Conservation (phyloP, 2,113 vertebrate genomes). For the Cercopithecus mona region DNA sequence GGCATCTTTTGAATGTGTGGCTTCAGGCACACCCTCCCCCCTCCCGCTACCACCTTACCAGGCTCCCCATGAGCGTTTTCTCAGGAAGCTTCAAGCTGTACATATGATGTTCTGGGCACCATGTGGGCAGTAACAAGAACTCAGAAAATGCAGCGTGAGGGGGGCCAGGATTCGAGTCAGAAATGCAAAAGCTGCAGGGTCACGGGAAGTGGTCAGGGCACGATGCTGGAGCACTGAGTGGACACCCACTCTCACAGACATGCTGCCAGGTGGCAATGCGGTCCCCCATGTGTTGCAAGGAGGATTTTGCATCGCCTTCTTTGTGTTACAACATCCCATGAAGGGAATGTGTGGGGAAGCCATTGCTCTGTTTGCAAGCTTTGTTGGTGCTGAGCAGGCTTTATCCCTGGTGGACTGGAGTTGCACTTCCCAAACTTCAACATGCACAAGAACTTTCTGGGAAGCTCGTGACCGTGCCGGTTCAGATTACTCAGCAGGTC, state of each 20-base stretch:
- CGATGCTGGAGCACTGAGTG: accelerated
- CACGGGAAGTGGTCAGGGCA: accelerated
- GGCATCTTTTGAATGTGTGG: background rate
- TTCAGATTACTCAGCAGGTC: accelerated
- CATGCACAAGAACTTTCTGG: accelerated
- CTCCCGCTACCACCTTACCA: too few relatives aligned
- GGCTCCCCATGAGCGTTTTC: too few relatives aligned
- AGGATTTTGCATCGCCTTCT: background rate
- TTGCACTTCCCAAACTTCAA: accelerated
- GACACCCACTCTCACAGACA: accelerated
- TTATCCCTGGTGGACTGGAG: background rate
- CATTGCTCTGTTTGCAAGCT: background rate
- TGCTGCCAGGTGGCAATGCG: background rate
- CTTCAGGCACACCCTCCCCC: background rate
- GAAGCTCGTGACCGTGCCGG: accelerated
- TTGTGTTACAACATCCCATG: too few relatives aligned
- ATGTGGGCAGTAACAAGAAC: background rate
- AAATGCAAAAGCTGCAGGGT: too few relatives aligned
- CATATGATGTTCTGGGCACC: accelerated
- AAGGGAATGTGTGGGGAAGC: accelerated
- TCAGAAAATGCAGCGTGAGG: accelerated
- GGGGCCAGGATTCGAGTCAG: too few relatives aligned
- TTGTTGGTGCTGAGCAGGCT: background rate
- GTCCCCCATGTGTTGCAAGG: too few relatives aligned
- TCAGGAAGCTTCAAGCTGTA: background rate